phyloP scores from a whole-genome alignment of 2,888 invertebrate genomes.

The Eupithecia dodoneata region DNA sequence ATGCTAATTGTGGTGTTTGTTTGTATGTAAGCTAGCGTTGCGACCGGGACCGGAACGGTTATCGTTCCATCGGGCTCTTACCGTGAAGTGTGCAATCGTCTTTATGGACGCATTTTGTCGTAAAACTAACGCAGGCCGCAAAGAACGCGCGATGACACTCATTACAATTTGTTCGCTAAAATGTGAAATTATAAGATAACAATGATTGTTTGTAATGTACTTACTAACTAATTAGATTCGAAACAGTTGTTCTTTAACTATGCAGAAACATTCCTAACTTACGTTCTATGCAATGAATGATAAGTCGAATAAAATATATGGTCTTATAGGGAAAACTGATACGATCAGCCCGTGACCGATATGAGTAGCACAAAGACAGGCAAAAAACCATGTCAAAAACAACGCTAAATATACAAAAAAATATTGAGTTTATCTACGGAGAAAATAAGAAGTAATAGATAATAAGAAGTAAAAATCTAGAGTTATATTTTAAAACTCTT shows the following conservation, averaged over 20 bases:
- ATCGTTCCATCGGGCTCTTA: conserved; percentile 43
- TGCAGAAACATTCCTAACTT: neutral
- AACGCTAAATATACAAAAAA: no score
- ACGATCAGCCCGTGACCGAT: neutral
- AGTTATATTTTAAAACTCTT: no score
- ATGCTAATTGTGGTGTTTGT: conserved; percentile 48
- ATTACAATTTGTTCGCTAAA: conserved; percentile 30
- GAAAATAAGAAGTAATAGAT: no score
- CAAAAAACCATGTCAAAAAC: no score
- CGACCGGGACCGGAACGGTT: conserved; percentile 46
- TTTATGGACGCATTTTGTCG: conserved; percentile 45
- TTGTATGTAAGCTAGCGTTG: conserved; percentile 44
- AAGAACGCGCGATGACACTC: conserved; percentile 30
- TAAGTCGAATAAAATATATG: neutral
- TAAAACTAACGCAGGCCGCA: conserved; percentile 37
- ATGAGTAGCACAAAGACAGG: neutral
- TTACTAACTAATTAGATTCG: neutral
- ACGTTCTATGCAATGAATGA: neutral
- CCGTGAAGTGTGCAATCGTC: conserved; percentile 48
- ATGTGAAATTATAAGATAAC: conserved; percentile 12
- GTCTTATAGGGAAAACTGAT: neutral
- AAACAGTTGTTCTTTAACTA: neutral
- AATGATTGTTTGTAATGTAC: neutral
- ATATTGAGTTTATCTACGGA: no score
- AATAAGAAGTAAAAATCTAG: no score